Evolutionary conservation across 2,888 invertebrate genomes (phyloP).

Genomic region (Calameuta idolon): DNA sequence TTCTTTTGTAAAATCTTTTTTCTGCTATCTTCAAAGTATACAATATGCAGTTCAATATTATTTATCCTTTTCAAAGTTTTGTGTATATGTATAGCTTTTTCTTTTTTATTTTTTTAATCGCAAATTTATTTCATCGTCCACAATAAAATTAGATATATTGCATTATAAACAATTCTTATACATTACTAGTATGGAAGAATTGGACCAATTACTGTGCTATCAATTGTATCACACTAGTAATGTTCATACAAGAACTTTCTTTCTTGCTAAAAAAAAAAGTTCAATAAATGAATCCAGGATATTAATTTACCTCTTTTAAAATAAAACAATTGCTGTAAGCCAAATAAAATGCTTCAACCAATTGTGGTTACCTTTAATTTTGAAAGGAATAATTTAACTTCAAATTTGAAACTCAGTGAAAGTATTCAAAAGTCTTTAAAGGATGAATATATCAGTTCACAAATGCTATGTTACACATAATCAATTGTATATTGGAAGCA

Average conservation of each 20-base stretch:
- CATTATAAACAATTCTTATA: not conserved
- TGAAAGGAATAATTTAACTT: not conserved
- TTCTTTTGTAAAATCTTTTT: not conserved
- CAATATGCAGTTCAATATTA: not conserved
- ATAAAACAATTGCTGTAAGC: not conserved
- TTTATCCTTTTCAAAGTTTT: not conserved
- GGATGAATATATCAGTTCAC: not conserved
- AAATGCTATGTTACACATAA: not conserved
- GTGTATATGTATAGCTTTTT: not conserved
- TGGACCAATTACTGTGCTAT: slow-evolving; percentile 15
- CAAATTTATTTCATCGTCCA: not conserved
- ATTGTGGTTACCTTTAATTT: not conserved
- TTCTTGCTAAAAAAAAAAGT: not conserved
- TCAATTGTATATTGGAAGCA: not conserved
- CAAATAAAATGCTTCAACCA: not conserved
- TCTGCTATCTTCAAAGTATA: not conserved
- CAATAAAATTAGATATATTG: not conserved
- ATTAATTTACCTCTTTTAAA: not conserved
- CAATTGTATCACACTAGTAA: slow-evolving; percentile 19
- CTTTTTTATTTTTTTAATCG: not conserved
- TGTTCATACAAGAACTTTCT: not conserved
- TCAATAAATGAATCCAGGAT: not conserved
- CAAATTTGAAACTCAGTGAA: not conserved
- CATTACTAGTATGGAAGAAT: slow-evolving; percentile 17
- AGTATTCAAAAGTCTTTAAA: not conserved